Evolutionary conservation across 2,113 vertebrate genomes (phyloP), one percentile per base, ranked within the genome.

Genomic region (Gopherus flavomarginatus): DNA sequence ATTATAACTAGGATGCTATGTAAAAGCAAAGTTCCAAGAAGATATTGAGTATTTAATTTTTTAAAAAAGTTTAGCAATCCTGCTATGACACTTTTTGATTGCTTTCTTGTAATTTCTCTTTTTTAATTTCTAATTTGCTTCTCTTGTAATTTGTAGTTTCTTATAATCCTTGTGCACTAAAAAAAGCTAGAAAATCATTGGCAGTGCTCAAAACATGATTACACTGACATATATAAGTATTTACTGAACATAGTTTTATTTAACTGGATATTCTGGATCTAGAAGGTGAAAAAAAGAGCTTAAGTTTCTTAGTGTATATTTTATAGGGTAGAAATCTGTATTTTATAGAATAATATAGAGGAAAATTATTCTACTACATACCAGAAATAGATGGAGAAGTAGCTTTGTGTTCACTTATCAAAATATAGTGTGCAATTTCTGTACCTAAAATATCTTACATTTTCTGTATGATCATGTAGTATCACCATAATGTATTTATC

Each of bases 401-500:
- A 11, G 0, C 9, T 47, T 83, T 1, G 1, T n/a, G 14, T 62
- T 90, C 47, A 2, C 1, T 94, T 88, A 92, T 88, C 94, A 92
- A 95, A 44, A 1, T 82, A 3, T 42, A n/a, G 5, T 27, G 53
- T 44, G 8, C 35, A 31, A 84, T 93, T 92, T 52, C 47, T 2
- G 0, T 83, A 85, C 85, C 57, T 85, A 52, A 31, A 2, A 1
- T 7, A 24, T 31, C 42, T 52, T 0, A 24, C 54, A 6, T 3
- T 21, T 56, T 42, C 88, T 65, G 10, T 47, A 75, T 83, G 11
- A 6, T 83, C n/a, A 50, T 0, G 0, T 26, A 3, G 8, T 42
- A 2, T 38, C 59, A 19, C 79, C 57, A 3, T 53, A 5, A 21
- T 93, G 59, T 83, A 24, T 91, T 50, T 22, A 65, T 42, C n/a